Evolutionary conservation across 2,888 invertebrate genomes (phyloP), one percentile per base, ranked within the genome.

Genomic region (Lacanobia wlatinum): DNA sequence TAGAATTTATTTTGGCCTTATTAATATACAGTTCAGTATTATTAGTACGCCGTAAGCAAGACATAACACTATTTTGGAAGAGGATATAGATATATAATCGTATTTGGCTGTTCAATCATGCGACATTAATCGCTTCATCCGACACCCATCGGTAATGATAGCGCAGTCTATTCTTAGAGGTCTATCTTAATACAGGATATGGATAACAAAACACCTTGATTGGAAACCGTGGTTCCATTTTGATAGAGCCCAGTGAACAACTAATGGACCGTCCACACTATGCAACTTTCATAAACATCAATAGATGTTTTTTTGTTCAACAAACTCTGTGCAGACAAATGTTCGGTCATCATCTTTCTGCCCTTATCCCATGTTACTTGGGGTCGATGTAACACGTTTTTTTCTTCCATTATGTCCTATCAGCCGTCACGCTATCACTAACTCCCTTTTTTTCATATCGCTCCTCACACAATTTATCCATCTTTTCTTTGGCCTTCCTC

Each of bases 21-120:
- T 48, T 21, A 38, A 46, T 46, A 28, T 3, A 76, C 6, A 67
- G 12, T 14, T 16, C 2, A 53, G 12, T 46, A 52, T 23, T 38
- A n/a, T 12, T 28, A 34, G 7, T 1, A 16, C 2, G 18, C 14
- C 16, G 4, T 53, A 23, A 43, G 12, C n/a, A 52, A 46, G 18
- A 48, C 10, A 28, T 38, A 18, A 21, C 28, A 18, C 10, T 48
- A 78, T 71, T 71, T 55, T 14, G 5, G 14, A 14, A 40, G 23
- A 40, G 12, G 14, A 58, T 28, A 14, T 2, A 43, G 6, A 52
- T 28, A 50, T 28, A 50, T 46, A 10, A 1, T 12, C 28, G n/a
- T 8, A 70, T 52, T 78, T 38, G 38, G 40, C 21, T n/a, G 59
- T 28, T 48, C 38, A 40, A 34, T 48, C 40, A 59, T 28, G 38